Evolutionary conservation across 1,140 invertebrate genomes (phyloP), one percentile per base, ranked within the genome.

Genomic region (Babylonia areolata): DNA sequence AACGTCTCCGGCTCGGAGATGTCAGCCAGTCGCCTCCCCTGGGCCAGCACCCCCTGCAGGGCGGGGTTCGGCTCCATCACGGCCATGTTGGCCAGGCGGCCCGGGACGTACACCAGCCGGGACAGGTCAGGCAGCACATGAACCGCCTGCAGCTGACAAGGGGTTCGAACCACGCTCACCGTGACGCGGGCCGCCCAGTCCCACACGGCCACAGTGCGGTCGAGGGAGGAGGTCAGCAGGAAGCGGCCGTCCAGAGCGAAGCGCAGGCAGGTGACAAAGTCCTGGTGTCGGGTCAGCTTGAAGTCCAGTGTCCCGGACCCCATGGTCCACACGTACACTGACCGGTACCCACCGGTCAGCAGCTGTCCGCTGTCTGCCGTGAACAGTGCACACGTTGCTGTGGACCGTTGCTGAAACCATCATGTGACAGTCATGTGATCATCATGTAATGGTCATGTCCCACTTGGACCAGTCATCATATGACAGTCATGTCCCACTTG

Each of bases 241-340:
- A 86, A 89, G 58, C 84, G 88, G 9, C 89, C 91, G 39, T 83
- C 83, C 3, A 23, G 28, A 58, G 89, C 81, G 89, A 92, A 92
- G 37, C 87, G 87, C 6, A 92, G 85, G 33, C 86, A 82, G 17
- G 87, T 86, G 2, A 92, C 84, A 86, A 92, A 92, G 80, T 90
- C 86, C 35, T 88, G 69, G 75, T 92, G 91, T 54, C 90, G 86
- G 20, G 90, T 88, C 17, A 92, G 82, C 78, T 90, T 90, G 86
- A 81, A 91, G 37, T 81, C 86, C 28, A 88, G 82, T 79, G 75
- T 39, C 5, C 88, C 90, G 46, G 89, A 81, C n/a, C 73, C 42
- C 82, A 90, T 69, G 31, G 78, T 82, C 91, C 91, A 92, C 12
- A 91, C 86, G 84, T 90, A 92, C 23, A 92, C 88, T n/a, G 89